phyloP scores from a whole-genome alignment of 2,888 invertebrate species.

The Agrochola lychnidis region DNA sequence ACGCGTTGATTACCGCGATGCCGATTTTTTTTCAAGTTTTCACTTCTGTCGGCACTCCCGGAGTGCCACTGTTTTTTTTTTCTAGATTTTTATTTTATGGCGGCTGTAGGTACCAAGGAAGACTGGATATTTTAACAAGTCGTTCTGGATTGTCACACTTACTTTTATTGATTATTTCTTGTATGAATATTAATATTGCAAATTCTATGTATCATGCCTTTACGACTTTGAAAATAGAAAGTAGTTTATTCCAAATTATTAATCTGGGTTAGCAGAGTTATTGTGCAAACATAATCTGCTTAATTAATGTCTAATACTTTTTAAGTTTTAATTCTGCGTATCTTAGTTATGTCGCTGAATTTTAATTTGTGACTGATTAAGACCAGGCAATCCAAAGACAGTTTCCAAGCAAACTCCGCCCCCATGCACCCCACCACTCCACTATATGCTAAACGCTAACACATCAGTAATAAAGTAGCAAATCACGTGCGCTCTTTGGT shows the following conservation, averaged over 20 bases:
- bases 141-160: neutral
- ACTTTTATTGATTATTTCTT: neutral
- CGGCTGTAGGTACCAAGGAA: neutral
- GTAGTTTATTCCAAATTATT: slow-evolving; percentile 58
- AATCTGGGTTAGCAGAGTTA: slow-evolving; percentile 58
- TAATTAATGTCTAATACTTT: slow-evolving; percentile 34
- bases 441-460: no score
- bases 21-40: no score
- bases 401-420: no score
- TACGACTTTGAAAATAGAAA: slow-evolving; percentile 65
- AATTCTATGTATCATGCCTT: slow-evolving; percentile 11
- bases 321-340: slow-evolving; percentile 9
- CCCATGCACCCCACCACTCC: no score
- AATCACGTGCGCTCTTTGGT: no score
- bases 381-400: no score
- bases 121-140: neutral
- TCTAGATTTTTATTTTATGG: neutral
- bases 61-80: neutral
- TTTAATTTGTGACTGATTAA: neutral
- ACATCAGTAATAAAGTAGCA: no score
- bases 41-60: no score
- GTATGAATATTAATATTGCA: slow-evolving; percentile 6
- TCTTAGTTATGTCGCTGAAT: slow-evolving; percentile 14
- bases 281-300: slow-evolving; percentile 53
- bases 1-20: no score